Conservation (phyloP, 1,140 invertebrate genomes). For the Eumeta japonica region DNA sequence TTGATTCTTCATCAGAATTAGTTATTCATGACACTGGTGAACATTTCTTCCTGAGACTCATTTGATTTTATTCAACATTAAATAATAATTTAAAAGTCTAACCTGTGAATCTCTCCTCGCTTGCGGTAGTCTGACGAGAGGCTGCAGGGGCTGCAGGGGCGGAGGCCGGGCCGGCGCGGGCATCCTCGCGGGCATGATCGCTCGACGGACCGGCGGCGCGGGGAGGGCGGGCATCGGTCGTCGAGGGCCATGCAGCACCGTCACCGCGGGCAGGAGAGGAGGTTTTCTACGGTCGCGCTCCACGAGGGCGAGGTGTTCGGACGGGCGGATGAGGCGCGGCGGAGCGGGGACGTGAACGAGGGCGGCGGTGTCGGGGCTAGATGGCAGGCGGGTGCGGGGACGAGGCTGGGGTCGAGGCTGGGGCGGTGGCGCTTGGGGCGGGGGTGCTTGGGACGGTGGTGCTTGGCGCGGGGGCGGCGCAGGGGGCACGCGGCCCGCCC, state of each 20-base stretch:
- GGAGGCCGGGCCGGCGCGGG: conserved; percentile 14
- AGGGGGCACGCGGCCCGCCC: conserved; percentile 27
- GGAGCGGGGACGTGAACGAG: conserved; percentile 15
- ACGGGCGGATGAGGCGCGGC: conserved; percentile 41
- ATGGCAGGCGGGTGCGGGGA: conserved; percentile 4
- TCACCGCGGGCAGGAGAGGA: conserved; percentile 29
- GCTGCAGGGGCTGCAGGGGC: no score
- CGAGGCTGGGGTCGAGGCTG: conserved; percentile 29
- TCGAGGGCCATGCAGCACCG: conserved; percentile 26
- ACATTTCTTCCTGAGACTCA: no score
- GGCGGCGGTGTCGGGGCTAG: not conserved
- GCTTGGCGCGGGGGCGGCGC: conserved; percentile 31
- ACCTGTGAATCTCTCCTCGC: conserved; percentile 45
- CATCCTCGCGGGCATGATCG: conserved; percentile 28
- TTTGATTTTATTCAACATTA: no score
- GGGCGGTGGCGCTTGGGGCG: conserved; percentile 25
- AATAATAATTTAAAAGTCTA: conserved; percentile 6
- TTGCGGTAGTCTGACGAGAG: conserved; percentile 31
- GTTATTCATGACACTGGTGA: no score
- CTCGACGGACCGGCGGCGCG: conserved; percentile 16
- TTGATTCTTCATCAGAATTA: no score
- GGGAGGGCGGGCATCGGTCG: conserved; percentile 12
- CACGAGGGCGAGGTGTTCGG: conserved; percentile 42
- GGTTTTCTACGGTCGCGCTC: conserved; percentile 30
- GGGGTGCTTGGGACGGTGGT: conserved; percentile 24